Evolutionary conservation across 2,113 vertebrate genomes (phyloP), one percentile per base, ranked within the genome.

Genomic region (Dicrurus megarhynchus): DNA sequence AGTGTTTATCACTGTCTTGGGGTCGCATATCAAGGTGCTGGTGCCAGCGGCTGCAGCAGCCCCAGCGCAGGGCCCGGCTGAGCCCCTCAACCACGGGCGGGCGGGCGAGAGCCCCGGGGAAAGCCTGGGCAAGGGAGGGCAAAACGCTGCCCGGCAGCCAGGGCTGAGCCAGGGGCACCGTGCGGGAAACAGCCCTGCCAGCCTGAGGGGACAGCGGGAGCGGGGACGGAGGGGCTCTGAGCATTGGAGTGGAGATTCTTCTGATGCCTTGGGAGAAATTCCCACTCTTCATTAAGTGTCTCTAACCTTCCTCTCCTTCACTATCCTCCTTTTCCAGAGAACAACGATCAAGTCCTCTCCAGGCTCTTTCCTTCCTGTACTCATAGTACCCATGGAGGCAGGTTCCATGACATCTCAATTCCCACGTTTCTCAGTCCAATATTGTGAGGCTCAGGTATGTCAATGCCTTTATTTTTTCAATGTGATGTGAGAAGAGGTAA

Each of bases 21-120:
- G 6, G 17, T 35, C 35, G 32, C 19, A 0, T 0, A 5, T 7
- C 21, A 5, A 23, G 30, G 26, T 5, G 20, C 42, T 2, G 13
- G 7, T 24, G 26, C n/a, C 24, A 6, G 23, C 4, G 7, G 32
- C 21, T 33, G 32, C 83, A 67, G 53, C 2, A 17, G 44, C 44
- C n/a, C 61, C 78, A 75, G 16, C 20, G 8, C 64, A 55, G 78
- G 78, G 61, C 61, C 1, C 5, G 7, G 70, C 70, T 18, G 63
- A 70, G 79, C 70, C 69, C 69, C 61, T 28, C 26, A 73, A 44
- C 32, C 65, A 17, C 19, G 27, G 68, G 49, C 1, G 6, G 60
- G 22, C 2, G 5, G 33, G 50, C 1, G 13, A 81, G 53, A 84
- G 39, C 71, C 61, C 44, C 4, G 4, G 39, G 47, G 22, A 69